Base-by-base conservation (phyloP, 2,797 vertebrate species). In the Dermochelys coriacea region DNA sequence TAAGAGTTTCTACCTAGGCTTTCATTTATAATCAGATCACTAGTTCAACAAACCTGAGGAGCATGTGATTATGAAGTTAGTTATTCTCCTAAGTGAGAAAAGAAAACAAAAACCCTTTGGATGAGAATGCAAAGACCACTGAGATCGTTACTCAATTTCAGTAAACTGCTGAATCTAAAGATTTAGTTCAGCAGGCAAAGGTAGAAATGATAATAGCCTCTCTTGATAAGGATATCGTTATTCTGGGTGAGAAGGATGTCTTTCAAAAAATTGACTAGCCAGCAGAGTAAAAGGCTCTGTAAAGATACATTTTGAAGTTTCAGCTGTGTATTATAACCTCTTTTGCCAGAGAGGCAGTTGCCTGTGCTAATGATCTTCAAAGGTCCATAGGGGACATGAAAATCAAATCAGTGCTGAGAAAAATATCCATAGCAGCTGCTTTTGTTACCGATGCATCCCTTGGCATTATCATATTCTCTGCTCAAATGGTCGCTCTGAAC, bases 401-500 rank as follows among this genome's bases (percentile, higher is more conserved):
- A 95, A 96, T 91, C 79, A 93, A 95, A 96, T 95, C 87, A 94
- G 80, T 88, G 86, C 54, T 96, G 95, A 93, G 86, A 81, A 87
- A 95, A 95, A 94, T 37, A 84, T 85, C 90, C 54, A 90, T 71
- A 89, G 75, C 96, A 97, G 89, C 96, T 97, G 96, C 90, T 95
- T 95, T 96, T 96, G 96, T 94, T 96, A 90, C 94, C 55, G 91
- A 82, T 80, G 92, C 12, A 51, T 97, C 96, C 96, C 96, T 95
- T 94, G 95, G 90, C 89, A 95, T 80, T 78, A 87, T 89, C 94
- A 96, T 82, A 29, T 86, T 52, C 85, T 93, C 83, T 92, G 34
- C 49, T 93, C 82, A 94, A 92, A 93, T 89, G 91, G 86, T 91
- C 86, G 86, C 82, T 86, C 3, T 94, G 93, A 93, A 92, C 77